Base-by-base conservation (phyloP, 2,888 invertebrate genomes). In the Lathronympha strigana region DNA sequence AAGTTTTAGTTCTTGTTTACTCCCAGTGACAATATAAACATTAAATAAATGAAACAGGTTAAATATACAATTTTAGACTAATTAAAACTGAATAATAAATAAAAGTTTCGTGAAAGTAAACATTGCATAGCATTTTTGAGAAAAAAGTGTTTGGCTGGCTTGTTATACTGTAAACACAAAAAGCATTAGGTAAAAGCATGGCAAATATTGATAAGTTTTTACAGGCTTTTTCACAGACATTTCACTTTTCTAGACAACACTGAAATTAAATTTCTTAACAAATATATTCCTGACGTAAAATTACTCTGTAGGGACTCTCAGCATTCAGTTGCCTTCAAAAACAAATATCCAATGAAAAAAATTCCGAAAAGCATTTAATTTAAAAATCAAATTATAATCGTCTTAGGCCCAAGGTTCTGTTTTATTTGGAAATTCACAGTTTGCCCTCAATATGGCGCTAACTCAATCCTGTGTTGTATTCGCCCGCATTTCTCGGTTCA, bases 401-500 rank as follows among this genome's bases (percentile, higher is more conserved):
- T 64, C 63, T 68, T 43, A 36, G 45, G 11, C 63, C 68, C 72
- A 43, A 57, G 57, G 43, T 21, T 75, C 76, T 77, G 71, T 73
- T 77, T 73, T 73, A 69, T 71, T 73, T 68, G 73, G 73, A 74
- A 77, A 77, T 80, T 74, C 71, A 71, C 76, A 76, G 76, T 75
- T 75, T 75, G 69, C 71, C 71, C 73, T 74, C 73, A 74, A 75
- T 72, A 73, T 68, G 69, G 73, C 75, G 78, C 75, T 80, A 82
- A 80, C 79, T 79, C 78, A 79, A 81, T 80, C 76, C 71, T 73
- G 71, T 73, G 73, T 76, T 79, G 77, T 77, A 78, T 78, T 78
- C 77, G 72, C 83, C 83, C 82, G 84, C 83, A 84, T 84, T 86
- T 83, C 81, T 78, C 81, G 80, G 82, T 83, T 84, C 86, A 86